Evolutionary conservation across 2,888 invertebrate genomes (phyloP).

Genomic region (Gnatocerus cornutus): DNA sequence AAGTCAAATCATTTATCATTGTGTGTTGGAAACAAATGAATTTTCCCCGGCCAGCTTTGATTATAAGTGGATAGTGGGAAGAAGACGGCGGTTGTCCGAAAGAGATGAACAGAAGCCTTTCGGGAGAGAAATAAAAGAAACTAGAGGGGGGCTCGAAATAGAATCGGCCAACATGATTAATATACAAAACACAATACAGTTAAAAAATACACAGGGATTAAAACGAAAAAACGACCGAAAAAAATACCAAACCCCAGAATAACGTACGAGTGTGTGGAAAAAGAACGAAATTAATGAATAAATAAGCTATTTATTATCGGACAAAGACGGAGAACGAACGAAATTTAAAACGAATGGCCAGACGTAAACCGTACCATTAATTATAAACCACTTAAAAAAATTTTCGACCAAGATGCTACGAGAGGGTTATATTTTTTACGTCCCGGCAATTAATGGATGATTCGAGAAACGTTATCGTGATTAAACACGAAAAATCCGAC

Average conservation of each 20-base stretch:
- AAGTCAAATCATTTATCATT: constrained; percentile 68
- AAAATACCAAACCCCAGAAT: constrained; percentile 46
- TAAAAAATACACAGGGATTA: constrained; percentile 51
- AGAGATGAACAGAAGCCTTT: constrained; percentile 49
- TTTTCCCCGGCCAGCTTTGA: constrained; percentile 66
- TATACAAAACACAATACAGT: constrained; percentile 63
- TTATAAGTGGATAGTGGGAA: constrained; percentile 66
- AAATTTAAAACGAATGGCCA: constrained; percentile 53
- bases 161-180: constrained; percentile 62
- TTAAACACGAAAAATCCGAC: constrained; percentile 49
- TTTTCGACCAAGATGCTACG: constrained; percentile 38
- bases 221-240: constrained; percentile 52
- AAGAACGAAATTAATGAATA: constrained; percentile 61
- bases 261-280: constrained; percentile 52
- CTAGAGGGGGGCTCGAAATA: constrained; percentile 44
- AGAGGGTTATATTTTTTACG: constrained; percentile 30
- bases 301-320: constrained; percentile 62
- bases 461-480: constrained; percentile 47
- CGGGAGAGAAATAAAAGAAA: constrained; percentile 48
- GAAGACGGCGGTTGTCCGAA: constrained; percentile 53
- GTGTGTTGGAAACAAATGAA: constrained; percentile 69
- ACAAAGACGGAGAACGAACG: constrained; percentile 50
- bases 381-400: constrained; percentile 54
- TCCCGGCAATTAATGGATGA: constrained; percentile 42
- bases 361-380: constrained; percentile 61